Percentiles rank a stretch among this genome's conserved stretches.
phyloP scores from a whole-genome alignment of 2,113 vertebrate species.

The Oryzias celebensis region DNA sequence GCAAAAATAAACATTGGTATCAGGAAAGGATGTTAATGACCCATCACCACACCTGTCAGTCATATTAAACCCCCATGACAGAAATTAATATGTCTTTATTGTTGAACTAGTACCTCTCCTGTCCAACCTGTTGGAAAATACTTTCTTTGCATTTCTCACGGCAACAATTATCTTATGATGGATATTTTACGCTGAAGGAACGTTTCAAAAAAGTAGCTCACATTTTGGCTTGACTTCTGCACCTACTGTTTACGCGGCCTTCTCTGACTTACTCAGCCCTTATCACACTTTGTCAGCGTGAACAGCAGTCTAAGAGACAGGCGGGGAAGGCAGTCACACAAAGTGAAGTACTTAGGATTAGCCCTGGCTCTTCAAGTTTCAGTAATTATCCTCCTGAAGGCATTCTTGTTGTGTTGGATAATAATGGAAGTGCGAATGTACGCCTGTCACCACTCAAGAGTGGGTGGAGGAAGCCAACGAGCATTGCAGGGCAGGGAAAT shows the following conservation, averaged over 20 bases:
- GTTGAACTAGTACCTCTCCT: constrained; percentile 10
- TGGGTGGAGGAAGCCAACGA: constrained; percentile 68
- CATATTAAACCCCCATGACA: constrained; percentile 23
- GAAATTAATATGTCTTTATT: constrained; percentile 13
- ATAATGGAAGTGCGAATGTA: constrained; percentile 76
- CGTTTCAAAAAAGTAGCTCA: too few species aligned
- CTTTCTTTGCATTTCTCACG: too few species aligned
- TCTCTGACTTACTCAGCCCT: constrained; percentile 69
- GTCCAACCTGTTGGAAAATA: background rate
- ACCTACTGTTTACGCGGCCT: constrained; percentile 54
- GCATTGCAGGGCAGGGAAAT: constrained; percentile 68
- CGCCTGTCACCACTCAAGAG: constrained; percentile 78
- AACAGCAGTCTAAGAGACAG: constrained; percentile 72
- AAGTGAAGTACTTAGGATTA: constrained; percentile 79
- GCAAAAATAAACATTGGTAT: constrained; percentile 38
- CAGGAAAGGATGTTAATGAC: constrained; percentile 57
- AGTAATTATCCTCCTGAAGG: constrained; percentile 79
- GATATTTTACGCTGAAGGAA: too few species aligned
- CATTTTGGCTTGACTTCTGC: background rate
- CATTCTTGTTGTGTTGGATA: constrained; percentile 75
- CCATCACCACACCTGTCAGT: constrained; percentile 53
- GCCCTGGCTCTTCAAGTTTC: constrained; percentile 77
- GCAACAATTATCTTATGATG: too few species aligned
- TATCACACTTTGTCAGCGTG: constrained; percentile 72
- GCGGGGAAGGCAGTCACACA: constrained; percentile 73